Evolutionary conservation across 2,888 invertebrate species (phyloP), one percentile per base, ranked within the genome.

Genomic region (Elmis aenea): DNA sequence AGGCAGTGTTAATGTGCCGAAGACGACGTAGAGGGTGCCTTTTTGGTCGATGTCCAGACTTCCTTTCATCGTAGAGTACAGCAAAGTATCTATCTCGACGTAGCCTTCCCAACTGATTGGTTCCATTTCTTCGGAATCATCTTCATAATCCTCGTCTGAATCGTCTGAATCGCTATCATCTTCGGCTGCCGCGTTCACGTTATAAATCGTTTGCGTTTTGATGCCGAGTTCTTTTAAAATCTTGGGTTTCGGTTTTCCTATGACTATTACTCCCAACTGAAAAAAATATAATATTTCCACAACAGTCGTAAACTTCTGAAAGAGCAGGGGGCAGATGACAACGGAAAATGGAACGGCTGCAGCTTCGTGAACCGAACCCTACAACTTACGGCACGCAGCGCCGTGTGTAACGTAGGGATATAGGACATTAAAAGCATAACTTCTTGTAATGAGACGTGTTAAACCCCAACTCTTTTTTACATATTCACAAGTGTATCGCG

Each of bases 31-130:
- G 24, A 59, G 42, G 13, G 45, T 54, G 26, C 68, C 71, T 51
- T 71, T 67, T 55, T 76, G 73, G 48, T 75, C 75, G 43, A 77
- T 66, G 58, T 75, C 75, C 10, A 75, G 57, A 18, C 69, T 67
- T 15, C 74, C 76, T 31, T 68, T 68, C 32, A 80, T 70, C 4
- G 77, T 75, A 1, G 77, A 75, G 65, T 76, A 78, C 18, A 72
- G 59, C 3, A 77, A 53, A 2, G 74, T 67, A 54, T 79, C 76
- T 33, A 80, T 40, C 61, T 77, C 72, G 31, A 77, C 65, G 24
- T 70, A 61, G 6, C 77, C 77, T 46, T 66, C 64, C 73, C 75
- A 75, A 50, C 69, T 71, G 39, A 75, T 61, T 28, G 72, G 70
- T 33, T 74, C 71, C 30, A 70, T 68, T 38, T 67, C 69, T 14